phyloP scores from a whole-genome alignment of 2,113 vertebrate genomes.

The Xiphophorus couchianus region DNA sequence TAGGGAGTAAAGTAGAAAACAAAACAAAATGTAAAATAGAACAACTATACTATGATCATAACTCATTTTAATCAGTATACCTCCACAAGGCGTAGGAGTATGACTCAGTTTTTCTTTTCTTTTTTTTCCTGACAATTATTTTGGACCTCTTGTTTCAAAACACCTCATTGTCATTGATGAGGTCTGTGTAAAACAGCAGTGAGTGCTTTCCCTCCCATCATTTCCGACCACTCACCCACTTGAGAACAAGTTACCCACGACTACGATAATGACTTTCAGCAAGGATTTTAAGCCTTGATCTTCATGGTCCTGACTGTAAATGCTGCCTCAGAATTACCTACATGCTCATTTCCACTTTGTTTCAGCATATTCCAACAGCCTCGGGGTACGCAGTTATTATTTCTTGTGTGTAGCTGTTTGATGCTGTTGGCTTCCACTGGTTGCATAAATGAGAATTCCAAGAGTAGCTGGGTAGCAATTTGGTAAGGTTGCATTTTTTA shows the following conservation, averaged over 20 bases:
- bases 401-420: slow-evolving; percentile 14
- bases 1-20: neutral
- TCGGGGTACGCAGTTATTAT: slow-evolving; percentile 1
- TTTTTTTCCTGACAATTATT: slow-evolving; percentile 21
- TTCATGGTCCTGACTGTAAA: slow-evolving; percentile 12
- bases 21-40: neutral
- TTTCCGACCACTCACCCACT: slow-evolving; percentile 60
- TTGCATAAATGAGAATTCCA: neutral
- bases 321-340: slow-evolving; percentile 18
- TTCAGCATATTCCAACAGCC: slow-evolving; percentile 21
- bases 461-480: neutral
- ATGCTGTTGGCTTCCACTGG: neutral
- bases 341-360: slow-evolving; percentile 20
- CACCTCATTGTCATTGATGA: slow-evolving; percentile 33
- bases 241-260: slow-evolving; percentile 30
- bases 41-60: slow-evolving; percentile 35
- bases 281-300: slow-evolving; percentile 48
- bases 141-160: slow-evolving; percentile 42
- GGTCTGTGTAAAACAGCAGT: slow-evolving; percentile 26
- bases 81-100: slow-evolving; percentile 26
- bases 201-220: slow-evolving; percentile 35
- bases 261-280: slow-evolving; percentile 47
- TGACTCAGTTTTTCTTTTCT: slow-evolving; percentile 1
- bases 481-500: neutral
- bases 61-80: slow-evolving; percentile 48